A percentile compares a stretch with the other conserved stretches of the same genome.
Conservation (phyloP, 2,797 vertebrate genomes). For the Vireo griseus region DNA sequence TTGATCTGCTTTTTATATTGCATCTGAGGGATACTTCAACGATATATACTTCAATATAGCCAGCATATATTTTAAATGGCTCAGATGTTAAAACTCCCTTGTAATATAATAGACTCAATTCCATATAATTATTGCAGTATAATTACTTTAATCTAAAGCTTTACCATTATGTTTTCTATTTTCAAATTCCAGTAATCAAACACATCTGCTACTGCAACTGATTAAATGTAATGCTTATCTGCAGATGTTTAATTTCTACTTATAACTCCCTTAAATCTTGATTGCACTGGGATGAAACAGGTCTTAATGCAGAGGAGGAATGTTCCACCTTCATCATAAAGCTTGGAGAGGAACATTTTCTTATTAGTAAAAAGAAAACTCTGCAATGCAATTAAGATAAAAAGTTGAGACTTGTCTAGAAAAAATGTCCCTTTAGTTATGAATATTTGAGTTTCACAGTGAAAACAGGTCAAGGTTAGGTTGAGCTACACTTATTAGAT, state of each 20-base stretch:
- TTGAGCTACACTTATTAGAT: not conserved
- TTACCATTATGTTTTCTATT: constrained; percentile 38
- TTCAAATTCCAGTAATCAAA: constrained; percentile 58
- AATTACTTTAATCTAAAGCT: constrained; percentile 65
- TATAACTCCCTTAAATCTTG: not conserved
- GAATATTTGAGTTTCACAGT: not conserved
- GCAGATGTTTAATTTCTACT: constrained; percentile 1
- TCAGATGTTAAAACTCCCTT: constrained; percentile 44
- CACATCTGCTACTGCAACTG: not conserved
- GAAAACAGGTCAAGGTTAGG: not conserved
- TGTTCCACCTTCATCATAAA: not conserved
- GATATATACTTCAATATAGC: not conserved
- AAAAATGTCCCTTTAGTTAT: not conserved
- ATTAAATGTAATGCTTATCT: not conserved
- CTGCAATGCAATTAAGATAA: not conserved
- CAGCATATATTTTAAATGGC: not conserved
- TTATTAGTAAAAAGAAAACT: not conserved
- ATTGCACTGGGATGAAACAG: not conserved
- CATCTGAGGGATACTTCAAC: not conserved
- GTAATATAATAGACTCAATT: constrained; percentile 62
- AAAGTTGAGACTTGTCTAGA: not conserved
- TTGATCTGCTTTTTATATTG: constrained; percentile 15
- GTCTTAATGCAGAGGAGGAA: not conserved
- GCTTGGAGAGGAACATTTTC: not conserved
- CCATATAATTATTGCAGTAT: constrained; percentile 47